Percentiles rank a stretch among this genome's conserved stretches.
Conservation (phyloP, 2,888 invertebrate species). For the Eristalis pertinax region DNA sequence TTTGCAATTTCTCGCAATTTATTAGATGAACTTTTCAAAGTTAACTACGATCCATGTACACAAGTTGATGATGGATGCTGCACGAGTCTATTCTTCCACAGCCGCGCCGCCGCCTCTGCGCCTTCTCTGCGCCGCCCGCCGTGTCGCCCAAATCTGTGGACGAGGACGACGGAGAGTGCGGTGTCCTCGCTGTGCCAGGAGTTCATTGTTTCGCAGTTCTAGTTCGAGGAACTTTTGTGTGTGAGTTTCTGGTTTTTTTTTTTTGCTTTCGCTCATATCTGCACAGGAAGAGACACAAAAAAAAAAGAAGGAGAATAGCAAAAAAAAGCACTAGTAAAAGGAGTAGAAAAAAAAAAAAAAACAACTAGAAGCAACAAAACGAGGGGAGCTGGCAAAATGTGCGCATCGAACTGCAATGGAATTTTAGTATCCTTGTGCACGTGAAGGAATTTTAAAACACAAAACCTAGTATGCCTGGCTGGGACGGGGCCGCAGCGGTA, state of each 20-base stretch:
- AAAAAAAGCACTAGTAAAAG: constrained; percentile 8
- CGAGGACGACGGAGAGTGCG: constrained; percentile 9
- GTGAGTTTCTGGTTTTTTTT: constrained; percentile 8
- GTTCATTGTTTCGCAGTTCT: constrained; percentile 70
- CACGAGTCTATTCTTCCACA: constrained; percentile 41
- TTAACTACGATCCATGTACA: constrained; percentile 45
- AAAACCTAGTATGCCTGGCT: constrained; percentile 21
- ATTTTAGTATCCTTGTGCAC: constrained; percentile 70
- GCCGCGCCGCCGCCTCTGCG: background rate
- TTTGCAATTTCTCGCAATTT: constrained; percentile 70
- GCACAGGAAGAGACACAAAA: background rate
- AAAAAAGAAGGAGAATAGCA: background rate
- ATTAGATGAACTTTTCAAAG: constrained; percentile 68
- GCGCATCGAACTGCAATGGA: constrained; percentile 72
- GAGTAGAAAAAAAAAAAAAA: background rate
- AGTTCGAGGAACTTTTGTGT: constrained; percentile 66
- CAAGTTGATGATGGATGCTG: constrained; percentile 61
- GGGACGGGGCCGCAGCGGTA: constrained; percentile 48
- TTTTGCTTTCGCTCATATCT: background rate
- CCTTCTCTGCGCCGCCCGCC: background rate
- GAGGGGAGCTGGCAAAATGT: constrained; percentile 56
- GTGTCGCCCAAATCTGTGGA: too few relatives aligned
- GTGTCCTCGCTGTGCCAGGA: constrained; percentile 38
- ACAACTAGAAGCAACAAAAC: background rate
- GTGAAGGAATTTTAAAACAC: constrained; percentile 69